A percentile compares a stretch with the other conserved stretches of the same genome.
phyloP scores from a whole-genome alignment of 2,888 invertebrate genomes.

The Leptinotarsa juncta region DNA sequence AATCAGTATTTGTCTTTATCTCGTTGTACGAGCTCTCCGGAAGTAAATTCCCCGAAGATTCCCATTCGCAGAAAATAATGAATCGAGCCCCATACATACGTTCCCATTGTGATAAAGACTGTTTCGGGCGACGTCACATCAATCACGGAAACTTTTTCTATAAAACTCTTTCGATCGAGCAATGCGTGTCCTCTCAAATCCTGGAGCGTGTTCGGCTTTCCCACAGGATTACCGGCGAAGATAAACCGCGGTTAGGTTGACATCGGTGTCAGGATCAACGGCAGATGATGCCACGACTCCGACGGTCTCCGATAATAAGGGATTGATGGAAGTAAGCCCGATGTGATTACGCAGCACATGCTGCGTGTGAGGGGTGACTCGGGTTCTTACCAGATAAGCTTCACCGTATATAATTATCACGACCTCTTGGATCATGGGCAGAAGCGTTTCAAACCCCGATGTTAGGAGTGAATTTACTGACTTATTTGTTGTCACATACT shows the following conservation, averaged over 20 bases:
- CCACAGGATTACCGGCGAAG: constrained; percentile 34
- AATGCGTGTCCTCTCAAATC: constrained; percentile 22
- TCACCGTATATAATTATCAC: constrained; percentile 53
- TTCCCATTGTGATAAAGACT: constrained; percentile 17
- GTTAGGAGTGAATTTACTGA: background rate
- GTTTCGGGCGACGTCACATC: constrained; percentile 24
- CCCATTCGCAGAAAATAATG: background rate
- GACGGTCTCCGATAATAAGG: constrained; percentile 40
- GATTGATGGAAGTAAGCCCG: constrained; percentile 42
- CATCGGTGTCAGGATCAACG: constrained; percentile 46
- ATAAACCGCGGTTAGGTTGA: constrained; percentile 47
- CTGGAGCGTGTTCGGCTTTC: constrained; percentile 27
- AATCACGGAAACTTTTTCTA: constrained; percentile 36
- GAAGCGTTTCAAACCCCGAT: constrained; percentile 45
- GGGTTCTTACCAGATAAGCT: constrained; percentile 29
- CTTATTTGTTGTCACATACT: background rate
- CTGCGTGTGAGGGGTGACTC: constrained; percentile 2
- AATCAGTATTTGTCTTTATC: no score
- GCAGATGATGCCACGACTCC: constrained; percentile 35
- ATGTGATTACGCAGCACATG: constrained; percentile 30
- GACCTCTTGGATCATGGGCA: constrained; percentile 63
- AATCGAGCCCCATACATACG: background rate
- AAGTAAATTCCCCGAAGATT: background rate
- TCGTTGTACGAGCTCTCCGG: background rate
- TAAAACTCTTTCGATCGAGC: constrained; percentile 29